Evolutionary conservation across 2,888 invertebrate genomes (phyloP), one percentile per base, ranked within the genome.

Genomic region (Spatulosminthurus flaviceps): DNA sequence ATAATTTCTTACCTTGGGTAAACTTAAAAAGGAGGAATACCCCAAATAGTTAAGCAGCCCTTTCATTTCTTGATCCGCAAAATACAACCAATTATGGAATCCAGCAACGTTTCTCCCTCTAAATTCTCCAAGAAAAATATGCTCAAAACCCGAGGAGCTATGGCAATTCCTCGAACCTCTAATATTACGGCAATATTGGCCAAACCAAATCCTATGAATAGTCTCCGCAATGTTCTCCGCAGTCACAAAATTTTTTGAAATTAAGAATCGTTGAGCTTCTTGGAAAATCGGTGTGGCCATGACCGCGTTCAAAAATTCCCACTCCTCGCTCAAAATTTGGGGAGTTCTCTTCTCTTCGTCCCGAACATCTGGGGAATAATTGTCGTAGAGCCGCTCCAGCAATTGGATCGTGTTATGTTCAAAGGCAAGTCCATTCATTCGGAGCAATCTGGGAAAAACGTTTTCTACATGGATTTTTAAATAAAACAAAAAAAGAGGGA

Each of bases 141-240:
- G 97, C 87, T 97, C 97, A 87, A 97, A 97, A 0, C 95, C 97
- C 34, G 93, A 94, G 85, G 96, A 96, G 79, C 96, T 94, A 28
- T 94, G 91, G 86, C 91, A 91, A 29, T 94, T 93, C 85, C 91
- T 90, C 29, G 93, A 92, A 81, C n/a, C 42, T 76, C 19, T 81
- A 81, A 41, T 77, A 73, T 81, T 81, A 81, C 96, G 90, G 0
- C 95, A 92, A 87, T 95, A 97, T 84, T 94, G 90, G 42, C 92
- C 92, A 76, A 84, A 84, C 85, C 85, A 85, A 22, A 85, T 81
- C 22, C 82, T 67, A 7, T 78, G 21, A 75, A 85, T 81, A n/a
- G 43, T 28, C 11, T 26, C 61, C 9, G 69, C 66, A 74, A 79
- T 79, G 21, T 61, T 64, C 11, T 28, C 61, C 0, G 79, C 81